Evolutionary conservation across 2,113 vertebrate genomes (phyloP), one percentile per base, ranked within the genome.

Genomic region (Terrapene triunguis): DNA sequence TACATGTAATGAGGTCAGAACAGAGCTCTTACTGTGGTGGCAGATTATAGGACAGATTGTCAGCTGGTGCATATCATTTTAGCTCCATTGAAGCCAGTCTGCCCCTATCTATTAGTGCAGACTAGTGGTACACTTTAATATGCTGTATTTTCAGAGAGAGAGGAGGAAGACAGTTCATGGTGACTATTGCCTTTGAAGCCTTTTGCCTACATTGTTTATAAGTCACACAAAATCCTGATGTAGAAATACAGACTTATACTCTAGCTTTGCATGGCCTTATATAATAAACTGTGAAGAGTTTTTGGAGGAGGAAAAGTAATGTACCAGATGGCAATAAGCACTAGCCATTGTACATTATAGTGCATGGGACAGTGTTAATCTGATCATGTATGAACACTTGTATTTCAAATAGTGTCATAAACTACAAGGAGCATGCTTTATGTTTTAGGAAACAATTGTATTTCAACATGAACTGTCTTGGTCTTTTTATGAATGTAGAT

Each of bases 301-400:
- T 95, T 94, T 93, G 48, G 51, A 95, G 80, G 25, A 92, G 53
- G 59, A 79, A 42, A 89, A 90, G 93, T 82, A 84, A 92, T 87
- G 8, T 55, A 92, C 54, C 47, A 51, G 51, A 84, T 89, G 80
- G 54, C 84, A 93, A 48, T 89, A 76, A 95, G 90, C 95, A 96
- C 89, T 88, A 96, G 59, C 74, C 80, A 82, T 42, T 90, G 92
- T 90, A 90, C 25, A 32, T 38, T 89, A 80, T 3, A 89, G 59
- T 84, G 32, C 89, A 85, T 72, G 21, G 59, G 59, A 48, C 14
- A 35, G 42, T 90, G 57, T 96, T 95, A 96, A 95, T 80, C 59
- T 88, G 51, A 95, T 89, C 89, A 93, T 69, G 11, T 84, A 90
- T 35, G n/a, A 95, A 96, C 94, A 85, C 42, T 42, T 38, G 4